A percentile compares a stretch with the other conserved stretches of the same genome.
Conservation (phyloP, 2,888 invertebrate genomes). For the Agrotis segetum region DNA sequence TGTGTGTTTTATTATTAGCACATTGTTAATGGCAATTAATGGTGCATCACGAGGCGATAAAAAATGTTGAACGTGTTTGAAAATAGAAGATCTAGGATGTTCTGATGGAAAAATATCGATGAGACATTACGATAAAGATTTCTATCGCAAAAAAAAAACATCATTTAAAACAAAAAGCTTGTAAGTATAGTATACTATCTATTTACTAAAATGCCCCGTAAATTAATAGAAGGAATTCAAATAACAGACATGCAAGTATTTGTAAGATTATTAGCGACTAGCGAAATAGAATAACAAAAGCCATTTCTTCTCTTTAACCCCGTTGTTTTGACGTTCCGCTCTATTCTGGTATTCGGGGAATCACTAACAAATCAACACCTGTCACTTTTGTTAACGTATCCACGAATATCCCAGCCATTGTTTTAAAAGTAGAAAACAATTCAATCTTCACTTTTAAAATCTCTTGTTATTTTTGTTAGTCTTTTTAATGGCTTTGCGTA, state of each 20-base stretch:
- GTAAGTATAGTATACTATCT: conserved; percentile 1
- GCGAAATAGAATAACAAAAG: conserved; percentile 74
- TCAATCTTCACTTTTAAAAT: conserved; percentile 81
- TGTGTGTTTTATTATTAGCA: conserved; percentile 58
- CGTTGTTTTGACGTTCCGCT: conserved; percentile 83
- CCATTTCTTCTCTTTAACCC: conserved; percentile 76
- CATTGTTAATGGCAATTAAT: conserved; percentile 59
- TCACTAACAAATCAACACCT: conserved; percentile 87
- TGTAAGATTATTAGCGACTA: conserved; percentile 78
- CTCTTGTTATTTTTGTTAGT: conserved; percentile 77
- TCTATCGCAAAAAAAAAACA: neutral
- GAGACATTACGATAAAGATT: conserved; percentile 10
- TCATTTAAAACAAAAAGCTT: conserved; percentile 51
- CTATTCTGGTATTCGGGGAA: conserved; percentile 83
- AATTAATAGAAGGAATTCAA: conserved; percentile 77
- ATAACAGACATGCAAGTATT: conserved; percentile 75
- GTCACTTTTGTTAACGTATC: conserved; percentile 83
- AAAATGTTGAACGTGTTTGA: neutral
- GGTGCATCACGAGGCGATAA: conserved; percentile 30
- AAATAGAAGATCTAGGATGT: conserved; percentile 1
- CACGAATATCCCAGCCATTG: conserved; percentile 83
- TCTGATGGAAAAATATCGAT: conserved; percentile 11
- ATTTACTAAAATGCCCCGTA: conserved; percentile 68
- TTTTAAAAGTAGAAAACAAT: conserved; percentile 83
- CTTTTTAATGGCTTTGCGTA: conserved; percentile 73